Base-by-base conservation (phyloP, 1,140 invertebrate genomes). In the Drosophila lacertosa region DNA sequence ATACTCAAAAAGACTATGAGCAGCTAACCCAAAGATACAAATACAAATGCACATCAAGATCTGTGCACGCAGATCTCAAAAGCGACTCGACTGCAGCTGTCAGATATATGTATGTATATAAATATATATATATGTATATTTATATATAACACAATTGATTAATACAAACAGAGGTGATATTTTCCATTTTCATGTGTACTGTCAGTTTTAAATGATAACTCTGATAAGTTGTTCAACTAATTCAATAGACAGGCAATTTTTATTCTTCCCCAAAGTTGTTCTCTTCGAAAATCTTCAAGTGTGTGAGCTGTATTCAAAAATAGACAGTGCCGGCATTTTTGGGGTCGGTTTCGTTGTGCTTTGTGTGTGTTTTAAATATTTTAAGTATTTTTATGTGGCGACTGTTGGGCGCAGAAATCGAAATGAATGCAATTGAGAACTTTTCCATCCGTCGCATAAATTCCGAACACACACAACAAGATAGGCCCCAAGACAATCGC, bases 381-480 rank as follows among this genome's bases (percentile, higher is more conserved):
- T 74, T 71, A 42, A 53, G 51, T 55, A 39, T 40, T 35, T 59
- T 50, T 42, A 51, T 26, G 44, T 69, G 58, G 29, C 32, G 47
- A 37, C 33, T 53, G 32, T 26, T 15, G 16, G 18, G 20, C 29
- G 24, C 22, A 35, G 33, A 20, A 33, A 44, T 50, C 32, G 15
- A 26, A 77, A 72, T 73, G 57, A 68, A 77, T 66, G 81, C 73
- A 86, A 77, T 86, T 77, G 68, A 84, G 77, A 81, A 60, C 50
- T 55, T 74, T 78, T 48, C 69, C 60, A 65, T 68, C 11, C 20
- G 65, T 54, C 35, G 59, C 60, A 78, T 75, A 75, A 67, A 82
- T 78, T 67, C 44, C 24, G n/a, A n/a, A n/a, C n/a, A n/a, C n/a
- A n/a, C n/a, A n/a, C n/a, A n/a, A n/a, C n/a, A 7, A 40, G 81